Evolutionary conservation across 2,888 invertebrate genomes (phyloP).

Genomic region (Calliopum simillimum): DNA sequence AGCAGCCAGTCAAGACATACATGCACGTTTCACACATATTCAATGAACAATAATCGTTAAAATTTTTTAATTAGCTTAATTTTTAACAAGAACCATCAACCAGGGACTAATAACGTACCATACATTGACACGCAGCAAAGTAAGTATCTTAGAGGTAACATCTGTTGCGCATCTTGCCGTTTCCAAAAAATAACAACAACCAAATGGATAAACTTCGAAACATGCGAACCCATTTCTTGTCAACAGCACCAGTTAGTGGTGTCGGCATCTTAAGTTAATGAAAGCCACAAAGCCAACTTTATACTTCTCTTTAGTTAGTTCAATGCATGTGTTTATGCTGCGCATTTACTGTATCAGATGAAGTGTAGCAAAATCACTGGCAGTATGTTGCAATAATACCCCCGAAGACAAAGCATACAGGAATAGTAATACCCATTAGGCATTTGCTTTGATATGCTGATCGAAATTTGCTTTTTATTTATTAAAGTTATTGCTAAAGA

Average conservation of each 20-base stretch:
- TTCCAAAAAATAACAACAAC: neutral
- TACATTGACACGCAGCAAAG: neutral
- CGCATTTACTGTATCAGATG: neutral
- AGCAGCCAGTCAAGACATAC: neutral
- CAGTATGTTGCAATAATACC: conserved; percentile 24
- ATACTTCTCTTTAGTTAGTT: neutral
- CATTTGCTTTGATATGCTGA: too few relatives aligned
- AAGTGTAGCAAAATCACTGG: neutral
- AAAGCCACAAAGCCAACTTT: conserved; percentile 29
- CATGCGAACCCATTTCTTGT: neutral
- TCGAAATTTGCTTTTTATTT: too few relatives aligned
- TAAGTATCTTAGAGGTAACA: conserved; percentile 6
- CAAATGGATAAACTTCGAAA: conserved; percentile 9
- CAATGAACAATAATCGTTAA: conserved; percentile 27
- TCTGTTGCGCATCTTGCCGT: conserved; percentile 11
- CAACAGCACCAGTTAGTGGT: neutral
- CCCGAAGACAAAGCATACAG: neutral
- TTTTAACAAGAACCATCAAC: conserved; percentile 28
- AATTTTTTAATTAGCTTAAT: conserved; percentile 25
- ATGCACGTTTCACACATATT: neutral
- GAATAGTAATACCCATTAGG: neutral
- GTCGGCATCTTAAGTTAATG: conserved; percentile 23
- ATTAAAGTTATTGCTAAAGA: too few relatives aligned
- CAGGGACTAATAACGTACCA: conserved; percentile 28
- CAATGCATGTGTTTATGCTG: conserved; percentile 8